Conservation (phyloP, 1,140 invertebrate genomes). For the Oppia nitens region DNA sequence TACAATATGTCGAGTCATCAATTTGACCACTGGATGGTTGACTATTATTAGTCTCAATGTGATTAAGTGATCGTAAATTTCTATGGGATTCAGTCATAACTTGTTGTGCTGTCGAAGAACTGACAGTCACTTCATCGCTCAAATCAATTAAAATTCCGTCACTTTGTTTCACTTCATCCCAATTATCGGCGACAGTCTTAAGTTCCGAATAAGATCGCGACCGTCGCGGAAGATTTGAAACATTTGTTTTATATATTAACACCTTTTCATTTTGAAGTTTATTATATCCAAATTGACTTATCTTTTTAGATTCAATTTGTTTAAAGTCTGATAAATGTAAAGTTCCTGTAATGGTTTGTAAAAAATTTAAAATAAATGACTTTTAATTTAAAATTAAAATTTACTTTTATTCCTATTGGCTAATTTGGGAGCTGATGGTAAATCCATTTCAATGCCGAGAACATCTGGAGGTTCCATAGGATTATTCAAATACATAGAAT, state of each 20-base stretch:
- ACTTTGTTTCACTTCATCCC: background rate
- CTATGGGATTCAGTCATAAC: background rate
- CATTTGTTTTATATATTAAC: background rate
- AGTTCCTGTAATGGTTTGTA: background rate
- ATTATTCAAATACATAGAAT: slow-evolving; percentile 60
- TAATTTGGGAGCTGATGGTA: slow-evolving; percentile 21
- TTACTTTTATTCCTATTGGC: slow-evolving; percentile 27
- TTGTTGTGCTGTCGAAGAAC: background rate
- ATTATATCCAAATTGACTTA: slow-evolving; percentile 31
- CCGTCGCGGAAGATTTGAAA: background rate
- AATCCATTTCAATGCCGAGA: slow-evolving; percentile 33
- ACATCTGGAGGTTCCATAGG: slow-evolving; percentile 65
- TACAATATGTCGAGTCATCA: background rate
- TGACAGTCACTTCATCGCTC: slow-evolving; percentile 23
- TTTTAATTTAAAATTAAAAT: slow-evolving; percentile 6
- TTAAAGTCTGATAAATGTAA: background rate
- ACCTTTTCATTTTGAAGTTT: slow-evolving; percentile 30
- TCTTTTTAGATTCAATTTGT: background rate
- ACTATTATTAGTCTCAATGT: background rate
- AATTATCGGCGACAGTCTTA: background rate
- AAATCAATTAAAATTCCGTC: slow-evolving; percentile 28
- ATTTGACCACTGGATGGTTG: background rate
- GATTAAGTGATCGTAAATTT: background rate
- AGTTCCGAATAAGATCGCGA: slow-evolving; percentile 7
- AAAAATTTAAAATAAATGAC: slow-evolving; percentile 2